A percentile compares a stretch with the other conserved stretches of the same genome.
Conservation (phyloP, 2,113 vertebrate genomes). For the Rattus rattus region DNA sequence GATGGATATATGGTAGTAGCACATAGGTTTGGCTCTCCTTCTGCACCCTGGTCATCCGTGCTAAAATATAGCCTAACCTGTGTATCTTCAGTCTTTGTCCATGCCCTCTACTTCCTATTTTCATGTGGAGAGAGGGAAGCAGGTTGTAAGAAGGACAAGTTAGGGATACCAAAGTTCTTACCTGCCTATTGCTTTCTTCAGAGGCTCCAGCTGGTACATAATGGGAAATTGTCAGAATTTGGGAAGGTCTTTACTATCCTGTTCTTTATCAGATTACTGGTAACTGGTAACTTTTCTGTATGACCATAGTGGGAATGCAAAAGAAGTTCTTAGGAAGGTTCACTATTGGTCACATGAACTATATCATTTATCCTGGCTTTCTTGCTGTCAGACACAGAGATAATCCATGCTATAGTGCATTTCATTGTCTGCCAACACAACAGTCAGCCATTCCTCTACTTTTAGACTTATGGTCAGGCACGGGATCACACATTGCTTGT, state of each 20-base stretch:
- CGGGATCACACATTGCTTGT: background rate
- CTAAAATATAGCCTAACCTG: background rate
- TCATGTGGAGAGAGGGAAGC: background rate
- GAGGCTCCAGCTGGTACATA: background rate
- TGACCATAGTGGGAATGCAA: background rate
- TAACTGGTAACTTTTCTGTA: background rate
- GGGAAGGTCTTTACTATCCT: background rate
- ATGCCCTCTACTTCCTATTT: background rate
- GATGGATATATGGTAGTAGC: background rate
- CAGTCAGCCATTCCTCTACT: background rate
- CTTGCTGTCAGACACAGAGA: background rate
- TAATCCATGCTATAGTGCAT: background rate
- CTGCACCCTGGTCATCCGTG: background rate
- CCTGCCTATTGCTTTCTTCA: background rate
- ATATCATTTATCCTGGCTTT: accelerated
- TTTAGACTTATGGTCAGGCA: background rate
- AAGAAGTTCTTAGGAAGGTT: background rate
- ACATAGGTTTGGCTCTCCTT: background rate
- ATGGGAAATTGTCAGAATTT: background rate
- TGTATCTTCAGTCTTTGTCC: background rate
- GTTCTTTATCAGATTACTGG: background rate
- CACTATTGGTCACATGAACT: background rate
- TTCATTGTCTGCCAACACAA: background rate
- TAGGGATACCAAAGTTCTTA: background rate
- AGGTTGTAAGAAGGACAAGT: background rate